Evolutionary conservation across 2,797 vertebrate species (phyloP), one percentile per base, ranked within the genome.

Genomic region (Micromesistius poutassou): DNA sequence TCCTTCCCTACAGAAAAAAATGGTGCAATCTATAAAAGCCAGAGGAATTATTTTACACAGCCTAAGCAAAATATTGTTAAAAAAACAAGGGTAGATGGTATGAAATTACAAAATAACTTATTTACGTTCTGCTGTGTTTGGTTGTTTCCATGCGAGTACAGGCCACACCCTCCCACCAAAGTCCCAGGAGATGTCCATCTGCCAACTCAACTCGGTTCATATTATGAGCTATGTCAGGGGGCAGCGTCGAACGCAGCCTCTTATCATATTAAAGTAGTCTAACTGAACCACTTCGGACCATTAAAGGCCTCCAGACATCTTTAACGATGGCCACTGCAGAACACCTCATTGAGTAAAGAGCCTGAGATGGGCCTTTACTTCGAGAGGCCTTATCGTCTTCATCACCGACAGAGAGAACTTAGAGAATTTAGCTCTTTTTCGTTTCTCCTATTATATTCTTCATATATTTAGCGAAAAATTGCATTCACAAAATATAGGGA

Each of bases 41-140:
- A 72, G 74, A 87, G 91, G 94, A 93, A 87, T 95, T 95, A 86
- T 93, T 94, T 95, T 95, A 94, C 94, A 94, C 93, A 80, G 91
- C 86, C 93, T 95, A 95, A 95, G 94, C 94, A 94, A 93, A 95
- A 94, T 83, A 88, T 77, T 83, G 86, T 79, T 5, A 2, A 79
- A 87, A 90, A 92, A 86, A 89, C 83, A 74, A 83, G 84, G 87
- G 88, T 85, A 91, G 87, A 79, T 33, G 83, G 76, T 40, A 87
- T 78, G 86, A 89, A 82, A 89, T 87, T 82, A 85, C 84, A 78
- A 35, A 74, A 82, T 91, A 93, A 94, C 79, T 79, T 82, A 80
- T 78, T 94, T 90, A 90, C 77, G 72, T 84, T 88, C 76, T 91
- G 83, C 89, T 92, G 85, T 89, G 87, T 92, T 92, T 86, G 80